Evolutionary conservation across 2,113 vertebrate species (phyloP).

Genomic region (Pleuronectes platessa): DNA sequence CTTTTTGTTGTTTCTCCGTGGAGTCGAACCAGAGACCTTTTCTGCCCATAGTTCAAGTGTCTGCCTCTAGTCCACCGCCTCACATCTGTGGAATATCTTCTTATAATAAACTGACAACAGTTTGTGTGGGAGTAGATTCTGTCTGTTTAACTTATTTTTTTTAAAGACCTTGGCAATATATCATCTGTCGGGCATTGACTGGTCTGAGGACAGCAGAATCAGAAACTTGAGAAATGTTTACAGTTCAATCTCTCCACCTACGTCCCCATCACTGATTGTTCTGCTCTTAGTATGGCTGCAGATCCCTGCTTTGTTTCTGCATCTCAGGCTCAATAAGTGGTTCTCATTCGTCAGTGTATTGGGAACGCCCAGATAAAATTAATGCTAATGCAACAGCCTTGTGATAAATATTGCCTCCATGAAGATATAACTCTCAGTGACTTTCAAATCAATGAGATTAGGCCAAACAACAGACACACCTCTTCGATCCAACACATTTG

Average conservation of each 20-base stretch:
- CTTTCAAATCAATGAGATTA: not conserved
- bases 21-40: no score
- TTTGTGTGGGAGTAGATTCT: not conserved
- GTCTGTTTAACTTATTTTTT: not conserved
- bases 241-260: conserved; percentile 2
- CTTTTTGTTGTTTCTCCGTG: no score
- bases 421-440: not conserved
- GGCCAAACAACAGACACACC: not conserved
- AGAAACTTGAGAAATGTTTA: conserved; percentile 25
- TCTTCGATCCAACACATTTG: not conserved
- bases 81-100: not conserved
- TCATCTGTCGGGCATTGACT: conserved; percentile 5
- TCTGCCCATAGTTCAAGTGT: no score
- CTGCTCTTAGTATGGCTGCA: not conserved
- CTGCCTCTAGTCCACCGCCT: no score
- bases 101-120: conserved; percentile 1
- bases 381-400: not conserved
- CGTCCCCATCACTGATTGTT: conserved; percentile 12
- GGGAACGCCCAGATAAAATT: not conserved
- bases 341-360: not conserved
- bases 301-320: not conserved
- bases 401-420: no score
- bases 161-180: conserved; percentile 1
- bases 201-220: conserved; percentile 12
- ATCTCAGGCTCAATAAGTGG: no score